phyloP scores from a whole-genome alignment of 1,140 invertebrate genomes.

The Listronotus bonariensis region DNA sequence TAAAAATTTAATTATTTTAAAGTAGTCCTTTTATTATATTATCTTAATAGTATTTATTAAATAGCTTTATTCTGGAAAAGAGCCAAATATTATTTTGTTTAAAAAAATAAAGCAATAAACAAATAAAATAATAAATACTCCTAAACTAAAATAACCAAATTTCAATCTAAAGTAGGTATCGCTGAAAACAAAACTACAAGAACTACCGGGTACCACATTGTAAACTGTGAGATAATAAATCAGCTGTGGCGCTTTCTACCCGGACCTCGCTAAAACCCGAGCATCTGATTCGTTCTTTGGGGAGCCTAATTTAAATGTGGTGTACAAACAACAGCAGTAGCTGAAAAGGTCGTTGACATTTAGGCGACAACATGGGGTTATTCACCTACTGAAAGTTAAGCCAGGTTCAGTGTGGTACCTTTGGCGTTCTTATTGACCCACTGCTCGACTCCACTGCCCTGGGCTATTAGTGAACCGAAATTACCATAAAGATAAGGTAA shows the following conservation, averaged over 20 bases:
- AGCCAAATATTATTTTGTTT: no score
- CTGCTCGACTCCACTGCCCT: constrained; percentile 32
- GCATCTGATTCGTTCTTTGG: constrained; percentile 10
- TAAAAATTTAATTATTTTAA: no score
- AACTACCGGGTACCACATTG: constrained; percentile 23
- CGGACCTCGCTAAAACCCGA: constrained; percentile 18
- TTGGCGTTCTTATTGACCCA: constrained; percentile 46
- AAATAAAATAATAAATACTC: no score
- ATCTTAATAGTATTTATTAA: no score
- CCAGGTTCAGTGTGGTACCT: constrained; percentile 38
- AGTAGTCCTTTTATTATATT: no score
- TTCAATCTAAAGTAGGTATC: no score
- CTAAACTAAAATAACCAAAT: no score
- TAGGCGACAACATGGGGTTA: constrained; percentile 44
- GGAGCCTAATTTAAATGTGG: constrained; percentile 14
- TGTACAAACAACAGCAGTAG: constrained; percentile 20
- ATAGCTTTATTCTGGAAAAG: no score
- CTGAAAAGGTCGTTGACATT: constrained; percentile 49
- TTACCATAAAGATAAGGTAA: neutral
- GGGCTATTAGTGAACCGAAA: constrained; percentile 19
- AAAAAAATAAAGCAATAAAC: no score
- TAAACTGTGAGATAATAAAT: constrained; percentile 21
- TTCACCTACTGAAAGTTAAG: constrained; percentile 52
- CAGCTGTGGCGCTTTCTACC: constrained; percentile 26
- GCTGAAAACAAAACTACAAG: no score